Evolutionary conservation across 2,888 invertebrate genomes (phyloP).

Genomic region (Lithophane semibrunnea): DNA sequence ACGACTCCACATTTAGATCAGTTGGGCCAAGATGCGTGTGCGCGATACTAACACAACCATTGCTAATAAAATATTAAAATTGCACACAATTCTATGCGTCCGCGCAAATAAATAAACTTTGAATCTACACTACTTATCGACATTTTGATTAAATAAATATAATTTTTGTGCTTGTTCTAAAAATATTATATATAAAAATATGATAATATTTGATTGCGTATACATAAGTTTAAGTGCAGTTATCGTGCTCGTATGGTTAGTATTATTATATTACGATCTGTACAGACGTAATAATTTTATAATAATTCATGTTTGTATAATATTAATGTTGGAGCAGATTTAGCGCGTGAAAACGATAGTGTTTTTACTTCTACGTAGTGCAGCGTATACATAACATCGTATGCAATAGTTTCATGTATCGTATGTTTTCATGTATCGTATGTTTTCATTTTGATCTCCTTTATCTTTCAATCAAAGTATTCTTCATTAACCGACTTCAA

Average conservation of each 20-base stretch:
- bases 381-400: constrained; percentile 49
- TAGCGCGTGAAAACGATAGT: constrained; percentile 14
- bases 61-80: constrained; percentile 82
- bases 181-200: constrained; percentile 62
- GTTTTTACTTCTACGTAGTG: constrained; percentile 11
- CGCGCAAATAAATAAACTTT: constrained; percentile 40
- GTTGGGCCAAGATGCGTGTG: constrained; percentile 72
- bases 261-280: constrained; percentile 42
- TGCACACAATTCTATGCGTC: constrained; percentile 81
- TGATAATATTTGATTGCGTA: constrained; percentile 62
- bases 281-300: constrained; percentile 42
- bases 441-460: not conserved
- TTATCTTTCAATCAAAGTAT: not conserved
- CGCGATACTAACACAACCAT: constrained; percentile 82
- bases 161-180: constrained; percentile 30
- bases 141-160: constrained; percentile 15
- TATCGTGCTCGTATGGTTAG: constrained; percentile 47
- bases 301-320: constrained; percentile 47
- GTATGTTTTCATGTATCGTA: constrained; percentile 11
- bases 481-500: not conserved
- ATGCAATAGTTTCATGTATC: constrained; percentile 16
- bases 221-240: constrained; percentile 61
- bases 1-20: constrained; percentile 57
- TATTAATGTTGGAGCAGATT: constrained; percentile 47
- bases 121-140: constrained; percentile 43